Evolutionary conservation across 2,888 invertebrate species (phyloP), one percentile per base, ranked within the genome.

Genomic region (Leucania comma): DNA sequence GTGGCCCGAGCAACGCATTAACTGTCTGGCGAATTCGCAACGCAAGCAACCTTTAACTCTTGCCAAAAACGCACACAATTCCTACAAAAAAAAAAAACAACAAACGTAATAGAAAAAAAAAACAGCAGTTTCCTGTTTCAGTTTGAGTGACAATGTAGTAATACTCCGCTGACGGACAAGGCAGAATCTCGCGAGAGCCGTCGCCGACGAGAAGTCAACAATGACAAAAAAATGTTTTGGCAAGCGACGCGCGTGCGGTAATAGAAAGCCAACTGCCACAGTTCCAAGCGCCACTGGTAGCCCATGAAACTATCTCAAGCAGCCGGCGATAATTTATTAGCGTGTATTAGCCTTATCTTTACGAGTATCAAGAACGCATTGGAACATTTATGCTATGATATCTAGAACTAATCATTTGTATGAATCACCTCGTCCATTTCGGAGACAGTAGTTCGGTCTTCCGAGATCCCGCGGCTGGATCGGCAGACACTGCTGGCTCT

Each of bases 381-480:
- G 69, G 72, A 86, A 83, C 73, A 78, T 75, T 84, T 73, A 70
- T 81, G 68, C 72, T 79, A 86, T 83, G 68, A 86, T 81, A 78
- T 86, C 75, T 83, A 83, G 79, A 83, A 82, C 65, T 79, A 81
- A 78, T 80, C 68, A 75, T 84, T 85, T 88, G 64, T 68, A 70
- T 89, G 87, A 92, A 90, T 77, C 94, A 97, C 97, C 97, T 97
- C 97, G 85, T 97, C 97, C 90, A 95, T 94, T 91, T 97, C 97
- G 77, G 97, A 97, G 75, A 96, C 96, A 72, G 97, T 97, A 78
- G 97, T 97, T 72, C 96, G 94, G 88, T 97, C 97, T 88, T 97
- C 97, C 35, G 97, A 97, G 75, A 96, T 94, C 53, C 96, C 97
- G 74, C 97, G 91, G 10, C 94, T 93, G 10, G 95, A 94, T 68